Conservation (phyloP, 2,888 invertebrate species). For the Mylabris sibirica region DNA sequence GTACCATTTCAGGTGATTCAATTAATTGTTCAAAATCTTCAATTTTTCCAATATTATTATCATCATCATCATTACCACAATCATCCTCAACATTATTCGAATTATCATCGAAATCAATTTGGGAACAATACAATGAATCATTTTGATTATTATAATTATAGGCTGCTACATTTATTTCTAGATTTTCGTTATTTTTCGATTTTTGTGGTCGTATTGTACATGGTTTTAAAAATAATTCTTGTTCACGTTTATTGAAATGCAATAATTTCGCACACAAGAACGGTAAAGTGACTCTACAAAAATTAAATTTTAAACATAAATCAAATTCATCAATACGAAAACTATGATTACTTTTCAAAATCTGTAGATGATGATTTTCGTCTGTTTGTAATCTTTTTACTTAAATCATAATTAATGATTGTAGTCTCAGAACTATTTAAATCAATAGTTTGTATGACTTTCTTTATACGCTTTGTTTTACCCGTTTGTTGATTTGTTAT, state of each 20-base stretch:
- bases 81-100: constrained; percentile 56
- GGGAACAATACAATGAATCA: constrained; percentile 64
- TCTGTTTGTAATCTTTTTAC: constrained; percentile 32
- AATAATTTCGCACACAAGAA: constrained; percentile 29
- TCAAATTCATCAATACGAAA: constrained; percentile 16
- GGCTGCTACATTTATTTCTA: not conserved
- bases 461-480: constrained; percentile 40
- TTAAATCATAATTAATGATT: constrained; percentile 28
- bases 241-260: constrained; percentile 13
- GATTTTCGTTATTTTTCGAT: not conserved
- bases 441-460: constrained; percentile 38
- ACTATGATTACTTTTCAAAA: constrained; percentile 35
- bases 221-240: constrained; percentile 17
- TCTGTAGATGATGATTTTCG: constrained; percentile 28
- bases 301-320: constrained; percentile 4
- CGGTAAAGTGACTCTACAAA: constrained; percentile 43
- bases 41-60: constrained; percentile 44
- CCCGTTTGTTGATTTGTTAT: constrained; percentile 39
- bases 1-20: constrained; percentile 72
- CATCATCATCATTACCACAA: constrained; percentile 57
- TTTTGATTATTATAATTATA: constrained; percentile 67
- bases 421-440: constrained; percentile 16
- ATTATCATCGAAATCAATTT: constrained; percentile 50
- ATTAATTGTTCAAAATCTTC: constrained; percentile 65
- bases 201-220: not conserved